phyloP scores from a whole-genome alignment of 2,888 invertebrate genomes.

The Ochropleura leucogaster region DNA sequence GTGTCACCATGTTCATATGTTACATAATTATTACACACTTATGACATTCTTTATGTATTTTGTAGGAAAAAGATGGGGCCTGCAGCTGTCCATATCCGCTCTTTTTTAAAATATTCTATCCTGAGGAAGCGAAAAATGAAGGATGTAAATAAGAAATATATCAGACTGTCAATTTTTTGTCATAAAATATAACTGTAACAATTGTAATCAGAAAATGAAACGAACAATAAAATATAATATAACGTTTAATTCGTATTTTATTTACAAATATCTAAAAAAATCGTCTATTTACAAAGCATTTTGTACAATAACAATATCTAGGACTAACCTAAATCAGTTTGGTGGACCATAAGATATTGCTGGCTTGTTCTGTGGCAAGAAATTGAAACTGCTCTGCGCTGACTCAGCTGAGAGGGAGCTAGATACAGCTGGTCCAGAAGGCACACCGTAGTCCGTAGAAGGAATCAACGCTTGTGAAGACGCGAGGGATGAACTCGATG shows the following conservation, averaged over 20 bases:
- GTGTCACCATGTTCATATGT: slow-evolving; percentile 14
- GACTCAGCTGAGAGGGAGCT: slow-evolving; percentile 53
- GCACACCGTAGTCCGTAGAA: slow-evolving; percentile 75
- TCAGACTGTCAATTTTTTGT: neutral
- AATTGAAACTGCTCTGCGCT: slow-evolving; percentile 69
- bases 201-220: slow-evolving; percentile 40
- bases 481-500: slow-evolving; percentile 60
- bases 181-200: neutral
- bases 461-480: slow-evolving; percentile 63
- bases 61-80: slow-evolving; percentile 67
- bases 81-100: slow-evolving; percentile 69
- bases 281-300: slow-evolving; percentile 66
- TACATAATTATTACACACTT: slow-evolving; percentile 38
- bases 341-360: slow-evolving; percentile 81
- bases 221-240: slow-evolving; percentile 52
- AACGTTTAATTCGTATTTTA: slow-evolving; percentile 66
- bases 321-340: slow-evolving; percentile 69
- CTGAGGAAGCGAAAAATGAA: slow-evolving; percentile 71
- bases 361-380: slow-evolving; percentile 82
- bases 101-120: slow-evolving; percentile 78
- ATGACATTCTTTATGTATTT: slow-evolving; percentile 46
- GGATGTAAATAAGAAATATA: slow-evolving; percentile 15
- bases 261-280: slow-evolving; percentile 69
- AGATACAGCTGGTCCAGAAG: slow-evolving; percentile 62
- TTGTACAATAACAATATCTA: slow-evolving; percentile 60